Evolutionary conservation across 35 echinoderm and acorn worm species (phyloP).

Genomic region (Antedon bifida): DNA sequence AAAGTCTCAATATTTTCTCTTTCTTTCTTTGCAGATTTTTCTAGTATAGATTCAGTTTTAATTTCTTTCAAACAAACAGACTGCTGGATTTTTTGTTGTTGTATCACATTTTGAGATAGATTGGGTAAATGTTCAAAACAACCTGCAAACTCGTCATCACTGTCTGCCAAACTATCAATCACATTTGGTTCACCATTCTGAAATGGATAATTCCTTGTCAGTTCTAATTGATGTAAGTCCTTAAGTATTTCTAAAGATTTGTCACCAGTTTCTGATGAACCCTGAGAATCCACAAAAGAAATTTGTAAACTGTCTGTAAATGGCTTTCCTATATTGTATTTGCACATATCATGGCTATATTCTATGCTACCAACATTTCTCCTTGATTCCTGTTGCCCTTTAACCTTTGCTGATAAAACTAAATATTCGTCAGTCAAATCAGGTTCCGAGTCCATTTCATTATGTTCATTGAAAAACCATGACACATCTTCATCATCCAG

Average conservation of each 20-base stretch:
- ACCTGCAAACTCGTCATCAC: background rate
- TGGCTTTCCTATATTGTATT: too few species aligned
- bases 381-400: too few species aligned
- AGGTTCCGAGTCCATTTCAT: background rate
- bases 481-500: background rate
- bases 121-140: background rate
- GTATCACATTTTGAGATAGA: background rate
- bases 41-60: too few species aligned
- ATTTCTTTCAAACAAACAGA: too few species aligned
- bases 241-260: background rate
- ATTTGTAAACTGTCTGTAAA: too few species aligned
- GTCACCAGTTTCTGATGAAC: background rate
- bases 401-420: too few species aligned
- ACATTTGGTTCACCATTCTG: background rate
- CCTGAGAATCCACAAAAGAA: background rate
- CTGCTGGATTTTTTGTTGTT: too few species aligned
- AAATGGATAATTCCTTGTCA: background rate
- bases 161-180: background rate
- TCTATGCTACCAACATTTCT: too few species aligned
- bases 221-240: background rate
- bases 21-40: too few species aligned
- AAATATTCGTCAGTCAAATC: background rate
- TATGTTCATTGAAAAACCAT: background rate
- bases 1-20: background rate
- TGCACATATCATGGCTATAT: too few species aligned